Evolutionary conservation across 1,140 invertebrate species (phyloP), one percentile per base, ranked within the genome.

Genomic region (Drosophila sp.): DNA sequence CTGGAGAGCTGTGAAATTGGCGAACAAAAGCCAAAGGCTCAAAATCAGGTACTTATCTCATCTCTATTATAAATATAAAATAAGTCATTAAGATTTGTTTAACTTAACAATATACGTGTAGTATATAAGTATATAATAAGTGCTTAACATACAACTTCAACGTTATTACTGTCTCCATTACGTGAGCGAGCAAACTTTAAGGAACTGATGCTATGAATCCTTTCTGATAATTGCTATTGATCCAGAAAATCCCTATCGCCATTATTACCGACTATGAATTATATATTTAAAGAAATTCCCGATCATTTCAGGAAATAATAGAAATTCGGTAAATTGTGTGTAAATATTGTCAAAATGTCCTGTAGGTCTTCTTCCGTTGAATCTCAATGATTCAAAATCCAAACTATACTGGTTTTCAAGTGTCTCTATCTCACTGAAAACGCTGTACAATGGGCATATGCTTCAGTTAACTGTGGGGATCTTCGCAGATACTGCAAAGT

Each of bases 401-500:
- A 27, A 13, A 7, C 45, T 13, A n/a, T 29, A n/a, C 21, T 29
- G 27, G 6, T 29, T 48, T 7, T 3, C 7, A 51, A 34, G 48
- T 7, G 9, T 51, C 14, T 61, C 11, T 51, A 25, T 62, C 21
- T 9, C 38, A 14, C 14, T 40, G 46, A 14, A 34, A 18, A 14
- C 18, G 8, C 1, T 8, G 8, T 8, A 66, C 46, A 72, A 61
- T 53, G 7, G 14, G 1, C 61, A 65, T 54, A 27, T 72, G 34
- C 34, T 50, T 50, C 27, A 59, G n/a, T 7, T 21, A 16, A 50
- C 29, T 18, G 45, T 13, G 9, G 43, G 21, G n/a, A 40, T 8
- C 45, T 61, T 8, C 25, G 32, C 43, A 65, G 51, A 50, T 40
- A 43, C 51, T 41, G 38, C 36, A 54, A 58, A 72, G 46, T 67